Base-by-base conservation (phyloP, 1,140 invertebrate species). In the Ips typographus region DNA sequence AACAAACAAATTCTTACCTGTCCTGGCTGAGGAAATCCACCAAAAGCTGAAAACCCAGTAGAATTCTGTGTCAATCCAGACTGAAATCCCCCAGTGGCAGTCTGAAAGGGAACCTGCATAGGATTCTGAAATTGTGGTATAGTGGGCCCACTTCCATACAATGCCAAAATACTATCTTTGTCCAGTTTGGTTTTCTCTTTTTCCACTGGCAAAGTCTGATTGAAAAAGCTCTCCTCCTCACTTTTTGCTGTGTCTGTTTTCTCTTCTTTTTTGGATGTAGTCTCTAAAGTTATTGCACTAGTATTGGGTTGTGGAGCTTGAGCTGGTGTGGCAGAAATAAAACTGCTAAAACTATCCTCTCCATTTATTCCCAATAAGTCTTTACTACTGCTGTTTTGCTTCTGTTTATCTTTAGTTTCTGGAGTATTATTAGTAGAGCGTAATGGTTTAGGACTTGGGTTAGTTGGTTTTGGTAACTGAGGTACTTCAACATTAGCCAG, bases 91-190 rank as follows among this genome's bases (percentile, higher is more conserved):
- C 71, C 71, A 68, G 65, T 43, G 40, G 60, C 36, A 53, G 61
- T 22, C 51, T 69, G 63, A 57, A 37, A 71, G 41, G 61, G 63
- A 36, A 49, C 65, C 37, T 71, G 59, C 57, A 64, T 49, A 7
- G 55, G 36, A 41, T 65, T 65, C 37, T 62, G 53, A 38, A 40
- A 72, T 37, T 51, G 65, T 51, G 71, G 75, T 72, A 73, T 75
- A 71, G 68, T 75, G 71, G 40, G 73, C 55, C 47, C 83, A 75
- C 87, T 91, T 71, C 89, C 91, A 80, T 96, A 98, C 41, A 97
- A 80, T 3, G 94, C 94, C 78, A 98, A 83, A 81, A 98, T 97
- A 78, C 94, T 96, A 77, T 96, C 94, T 95, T 97, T 39, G 93
- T 94, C 80, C 38, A 96, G 84, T 83, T 94, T 94, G 66, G 88